Conservation (phyloP, 1,140 invertebrate species). For the Panagrolaimus sp. region DNA sequence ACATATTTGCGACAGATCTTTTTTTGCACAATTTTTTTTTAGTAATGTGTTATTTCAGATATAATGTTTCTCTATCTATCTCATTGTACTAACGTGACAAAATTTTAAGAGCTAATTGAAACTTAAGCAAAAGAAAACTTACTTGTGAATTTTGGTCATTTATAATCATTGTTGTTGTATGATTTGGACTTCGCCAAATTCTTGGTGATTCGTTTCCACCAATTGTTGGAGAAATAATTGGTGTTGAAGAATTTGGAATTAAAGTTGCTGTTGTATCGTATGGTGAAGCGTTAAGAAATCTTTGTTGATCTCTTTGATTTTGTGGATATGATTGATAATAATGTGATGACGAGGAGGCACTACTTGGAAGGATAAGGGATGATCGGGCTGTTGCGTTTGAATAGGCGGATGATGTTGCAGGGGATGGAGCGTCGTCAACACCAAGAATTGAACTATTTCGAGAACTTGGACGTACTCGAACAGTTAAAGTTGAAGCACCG, state of each 20-base stretch:
- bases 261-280: constrained; percentile 20
- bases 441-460: constrained; percentile 4
- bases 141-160: constrained; percentile 5
- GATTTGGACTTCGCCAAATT: constrained; percentile 13
- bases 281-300: constrained; percentile 15
- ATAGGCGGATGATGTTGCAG: constrained; percentile 1
- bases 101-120: constrained; percentile 2
- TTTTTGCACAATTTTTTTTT: no score
- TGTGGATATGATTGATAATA: constrained; percentile 5
- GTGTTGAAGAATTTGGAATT: background rate
- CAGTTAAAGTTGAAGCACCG: background rate
- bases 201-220: constrained; percentile 6
- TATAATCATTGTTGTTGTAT: constrained; percentile 11
- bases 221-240: background rate
- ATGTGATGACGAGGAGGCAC: constrained; percentile 4
- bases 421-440: background rate
- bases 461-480: constrained; percentile 8
- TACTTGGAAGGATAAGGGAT: constrained; percentile 5
- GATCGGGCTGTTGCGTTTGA: background rate
- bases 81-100: background rate
- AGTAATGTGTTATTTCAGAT: no score
- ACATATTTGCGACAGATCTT: no score
- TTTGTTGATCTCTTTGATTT: background rate
- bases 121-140: constrained; percentile 6
- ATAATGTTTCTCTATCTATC: no score